Conservation (phyloP, 2,888 invertebrate species). For the Athalia circularis region DNA sequence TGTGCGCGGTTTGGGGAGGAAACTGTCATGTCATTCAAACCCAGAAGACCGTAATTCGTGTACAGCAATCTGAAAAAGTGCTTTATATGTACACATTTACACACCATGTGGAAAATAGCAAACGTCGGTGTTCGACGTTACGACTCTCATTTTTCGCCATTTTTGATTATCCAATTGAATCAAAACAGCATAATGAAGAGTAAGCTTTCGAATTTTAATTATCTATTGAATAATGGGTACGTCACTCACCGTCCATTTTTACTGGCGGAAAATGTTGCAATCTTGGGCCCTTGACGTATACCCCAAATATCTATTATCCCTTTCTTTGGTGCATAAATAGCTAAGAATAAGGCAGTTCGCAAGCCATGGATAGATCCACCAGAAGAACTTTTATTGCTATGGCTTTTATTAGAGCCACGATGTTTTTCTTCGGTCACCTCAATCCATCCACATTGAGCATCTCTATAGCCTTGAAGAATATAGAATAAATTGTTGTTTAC, state of each 20-base stretch:
- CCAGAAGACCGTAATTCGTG: slow-evolving; percentile 88
- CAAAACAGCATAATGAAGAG: too few species aligned
- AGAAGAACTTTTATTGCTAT: slow-evolving; percentile 24
- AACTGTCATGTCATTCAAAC: slow-evolving; percentile 77
- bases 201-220: neutral
- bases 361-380: slow-evolving; percentile 68
- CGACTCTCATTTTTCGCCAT: neutral
- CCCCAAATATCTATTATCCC: slow-evolving; percentile 96
- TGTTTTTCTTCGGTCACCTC: slow-evolving; percentile 83
- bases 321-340: slow-evolving; percentile 94
- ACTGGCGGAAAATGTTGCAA: slow-evolving; percentile 93
- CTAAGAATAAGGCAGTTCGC: slow-evolving; percentile 86
- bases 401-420: slow-evolving; percentile 50
- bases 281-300: slow-evolving; percentile 91
- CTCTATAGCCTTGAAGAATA: slow-evolving; percentile 82
- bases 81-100: neutral
- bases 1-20: slow-evolving; percentile 76
- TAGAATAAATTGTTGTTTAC: neutral
- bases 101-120: neutral
- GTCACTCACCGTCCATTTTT: slow-evolving; percentile 81
- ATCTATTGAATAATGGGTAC: neutral
- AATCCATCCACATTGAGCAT: slow-evolving; percentile 96
- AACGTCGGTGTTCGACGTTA: neutral
- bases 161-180: too few species aligned
- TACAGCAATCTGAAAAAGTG: slow-evolving; percentile 80